phyloP scores from a whole-genome alignment of 2,888 invertebrate species.

The Eucera pruinosa region DNA sequence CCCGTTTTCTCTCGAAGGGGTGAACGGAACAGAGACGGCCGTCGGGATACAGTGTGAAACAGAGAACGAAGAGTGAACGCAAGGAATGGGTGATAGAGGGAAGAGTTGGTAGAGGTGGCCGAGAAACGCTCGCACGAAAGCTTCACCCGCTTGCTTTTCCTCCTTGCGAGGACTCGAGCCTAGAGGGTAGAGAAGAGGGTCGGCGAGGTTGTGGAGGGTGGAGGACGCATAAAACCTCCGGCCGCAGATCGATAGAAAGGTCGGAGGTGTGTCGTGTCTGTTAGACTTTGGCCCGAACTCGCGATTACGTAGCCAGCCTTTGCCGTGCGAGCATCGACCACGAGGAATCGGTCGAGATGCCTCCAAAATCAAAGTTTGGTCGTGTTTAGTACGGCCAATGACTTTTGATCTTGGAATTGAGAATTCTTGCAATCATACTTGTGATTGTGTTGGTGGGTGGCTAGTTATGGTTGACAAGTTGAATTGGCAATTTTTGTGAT shows the following conservation, averaged over 20 bases:
- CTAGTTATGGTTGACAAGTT: too few relatives aligned
- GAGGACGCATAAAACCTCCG: constrained; percentile 81
- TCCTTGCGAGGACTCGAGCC: constrained; percentile 69
- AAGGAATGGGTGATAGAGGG: background rate
- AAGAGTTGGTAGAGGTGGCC: constrained; percentile 44
- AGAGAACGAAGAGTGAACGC: constrained; percentile 21
- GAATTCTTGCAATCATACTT: too few relatives aligned
- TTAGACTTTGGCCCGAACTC: constrained; percentile 75
- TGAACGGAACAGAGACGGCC: constrained; percentile 30
- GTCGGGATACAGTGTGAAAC: too few relatives aligned
- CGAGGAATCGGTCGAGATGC: constrained; percentile 18
- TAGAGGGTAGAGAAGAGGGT: constrained; percentile 45
- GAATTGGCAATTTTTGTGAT: too few relatives aligned
- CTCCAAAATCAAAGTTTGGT: constrained; percentile 6
- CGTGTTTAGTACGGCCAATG: too few relatives aligned
- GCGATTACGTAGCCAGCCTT: constrained; percentile 64
- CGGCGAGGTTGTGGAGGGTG: constrained; percentile 69
- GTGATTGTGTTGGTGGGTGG: too few relatives aligned
- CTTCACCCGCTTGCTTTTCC: constrained; percentile 68
- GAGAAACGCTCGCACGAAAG: constrained; percentile 68
- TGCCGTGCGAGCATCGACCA: constrained; percentile 50
- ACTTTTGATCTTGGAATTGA: background rate
- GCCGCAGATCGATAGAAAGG: constrained; percentile 83
- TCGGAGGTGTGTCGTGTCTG: constrained; percentile 82
- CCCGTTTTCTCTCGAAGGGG: constrained; percentile 32